Percentiles rank a stretch among this genome's conserved stretches.
These are phyloP conservation scores for Malthinus flaveolus DNA, from an alignment of 2,888 invertebrate species.

Conservation along the genomic window DNA sequence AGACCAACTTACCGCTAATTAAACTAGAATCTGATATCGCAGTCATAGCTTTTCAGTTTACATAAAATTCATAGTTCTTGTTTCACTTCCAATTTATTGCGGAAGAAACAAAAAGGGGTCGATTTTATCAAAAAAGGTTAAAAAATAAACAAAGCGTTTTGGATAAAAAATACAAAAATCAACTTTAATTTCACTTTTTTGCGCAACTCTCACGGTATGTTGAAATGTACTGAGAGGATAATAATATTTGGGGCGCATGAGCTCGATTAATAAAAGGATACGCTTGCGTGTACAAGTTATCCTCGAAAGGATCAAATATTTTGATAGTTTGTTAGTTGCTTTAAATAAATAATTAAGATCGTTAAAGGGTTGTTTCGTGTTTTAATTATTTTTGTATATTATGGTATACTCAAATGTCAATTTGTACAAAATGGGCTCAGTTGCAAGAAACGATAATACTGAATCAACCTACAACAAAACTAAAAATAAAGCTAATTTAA, in stretches of 20 bases:
- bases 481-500: no score
- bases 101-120: no score
- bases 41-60: constrained; percentile 34
- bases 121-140: no score
- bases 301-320: not conserved
- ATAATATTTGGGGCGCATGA: constrained; percentile 24
- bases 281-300: not conserved
- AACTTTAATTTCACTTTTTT: constrained; percentile 6
- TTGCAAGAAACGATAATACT: no score
- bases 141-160: no score
- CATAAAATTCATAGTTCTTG: constrained; percentile 1
- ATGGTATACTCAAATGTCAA: no score
- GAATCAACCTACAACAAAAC: no score
- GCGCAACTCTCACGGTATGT: constrained; percentile 9
- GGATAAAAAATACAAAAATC: not conserved
- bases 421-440: no score
- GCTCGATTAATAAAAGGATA: constrained; percentile 6
- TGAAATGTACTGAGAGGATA: constrained; percentile 22
- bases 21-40: constrained; percentile 38
- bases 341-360: no score
- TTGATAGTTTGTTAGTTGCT: not conserved
- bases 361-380: no score
- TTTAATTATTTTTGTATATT: no score
- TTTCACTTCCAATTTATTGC: not conserved
- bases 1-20: constrained; percentile 36